A percentile compares a stretch with the other conserved stretches of the same genome.
These are phyloP conservation scores for Megaleporinus macrocephalus DNA, from an alignment of 2,113 vertebrate genomes.

Conservation along the genomic window DNA sequence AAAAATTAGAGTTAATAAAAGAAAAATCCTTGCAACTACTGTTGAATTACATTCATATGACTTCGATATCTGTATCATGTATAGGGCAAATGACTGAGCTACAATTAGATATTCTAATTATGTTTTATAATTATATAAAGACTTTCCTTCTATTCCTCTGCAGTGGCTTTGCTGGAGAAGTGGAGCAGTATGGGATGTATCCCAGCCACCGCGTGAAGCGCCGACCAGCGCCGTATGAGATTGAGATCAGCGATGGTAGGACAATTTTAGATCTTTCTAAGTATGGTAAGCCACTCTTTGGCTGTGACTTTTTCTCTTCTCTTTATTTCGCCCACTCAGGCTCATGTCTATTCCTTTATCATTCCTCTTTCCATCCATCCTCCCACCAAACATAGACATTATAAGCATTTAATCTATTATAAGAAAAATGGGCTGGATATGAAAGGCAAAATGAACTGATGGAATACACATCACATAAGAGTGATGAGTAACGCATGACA, in stretches of 20 bases:
- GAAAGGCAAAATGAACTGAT: background rate
- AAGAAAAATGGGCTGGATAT: background rate
- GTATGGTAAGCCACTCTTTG: slow-evolving; percentile 41
- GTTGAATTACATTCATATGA: too few species aligned
- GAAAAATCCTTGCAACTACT: too few species aligned
- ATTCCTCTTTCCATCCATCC: background rate
- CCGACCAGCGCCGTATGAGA: slow-evolving; percentile 86
- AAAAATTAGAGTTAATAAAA: background rate
- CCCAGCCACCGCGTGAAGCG: slow-evolving; percentile 74
- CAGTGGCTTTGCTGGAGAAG: slow-evolving; percentile 84
- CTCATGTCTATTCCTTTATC: background rate
- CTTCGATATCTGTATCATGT: background rate
- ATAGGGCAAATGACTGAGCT: background rate
- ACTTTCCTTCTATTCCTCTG: slow-evolving; percentile 10
- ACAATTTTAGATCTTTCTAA: slow-evolving; percentile 46
- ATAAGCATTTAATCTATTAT: background rate
- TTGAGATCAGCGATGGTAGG: slow-evolving; percentile 85
- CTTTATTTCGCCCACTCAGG: background rate
- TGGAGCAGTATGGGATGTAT: slow-evolving; percentile 85
- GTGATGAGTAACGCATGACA: too few species aligned
- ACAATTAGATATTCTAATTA: too few species aligned
- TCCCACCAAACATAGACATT: background rate
- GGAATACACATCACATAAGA: too few species aligned
- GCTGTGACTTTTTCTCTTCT: slow-evolving; percentile 20
- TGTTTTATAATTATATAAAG: background rate